These are phyloP conservation scores for Cephus cinctus DNA, from an alignment of 1,140 invertebrate species.

Conservation along the genomic window DNA sequence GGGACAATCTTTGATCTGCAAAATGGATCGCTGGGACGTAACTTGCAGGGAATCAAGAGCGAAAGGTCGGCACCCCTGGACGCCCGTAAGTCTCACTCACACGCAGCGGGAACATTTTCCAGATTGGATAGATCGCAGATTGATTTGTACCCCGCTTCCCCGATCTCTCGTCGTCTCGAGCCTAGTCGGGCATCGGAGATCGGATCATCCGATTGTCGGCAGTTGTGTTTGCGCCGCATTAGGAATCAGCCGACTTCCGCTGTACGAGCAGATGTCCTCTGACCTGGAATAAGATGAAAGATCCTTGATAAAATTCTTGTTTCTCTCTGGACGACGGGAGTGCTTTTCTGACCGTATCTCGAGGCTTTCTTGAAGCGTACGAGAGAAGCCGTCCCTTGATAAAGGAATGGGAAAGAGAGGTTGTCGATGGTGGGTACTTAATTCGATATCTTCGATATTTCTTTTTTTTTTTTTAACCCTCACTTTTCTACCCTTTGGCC, in stretches of 20 bases:
- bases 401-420: no score
- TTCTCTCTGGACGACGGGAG: no score
- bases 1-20: slow-evolving; percentile 2
- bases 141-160: slow-evolving; percentile 22
- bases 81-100: not conserved
- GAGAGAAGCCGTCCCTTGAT: no score
- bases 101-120: slow-evolving; percentile 24
- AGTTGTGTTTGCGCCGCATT: slow-evolving; percentile 32
- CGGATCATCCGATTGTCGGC: slow-evolving; percentile 27
- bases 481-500: no score
- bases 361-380: no score
- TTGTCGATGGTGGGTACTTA: no score
- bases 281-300: slow-evolving; percentile 34
- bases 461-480: no score
- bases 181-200: slow-evolving; percentile 15
- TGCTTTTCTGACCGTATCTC: no score
- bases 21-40: no score
- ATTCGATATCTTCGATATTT: no score
- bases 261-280: slow-evolving; percentile 19
- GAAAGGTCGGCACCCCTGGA: not conserved
- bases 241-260: slow-evolving; percentile 27
- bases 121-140: slow-evolving; percentile 29
- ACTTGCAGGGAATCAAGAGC: no score
- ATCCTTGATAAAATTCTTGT: slow-evolving; percentile 21
- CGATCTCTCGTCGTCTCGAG: not conserved